Base-by-base conservation (phyloP, 2,797 vertebrate species). In the Ceyx erithaca region DNA sequence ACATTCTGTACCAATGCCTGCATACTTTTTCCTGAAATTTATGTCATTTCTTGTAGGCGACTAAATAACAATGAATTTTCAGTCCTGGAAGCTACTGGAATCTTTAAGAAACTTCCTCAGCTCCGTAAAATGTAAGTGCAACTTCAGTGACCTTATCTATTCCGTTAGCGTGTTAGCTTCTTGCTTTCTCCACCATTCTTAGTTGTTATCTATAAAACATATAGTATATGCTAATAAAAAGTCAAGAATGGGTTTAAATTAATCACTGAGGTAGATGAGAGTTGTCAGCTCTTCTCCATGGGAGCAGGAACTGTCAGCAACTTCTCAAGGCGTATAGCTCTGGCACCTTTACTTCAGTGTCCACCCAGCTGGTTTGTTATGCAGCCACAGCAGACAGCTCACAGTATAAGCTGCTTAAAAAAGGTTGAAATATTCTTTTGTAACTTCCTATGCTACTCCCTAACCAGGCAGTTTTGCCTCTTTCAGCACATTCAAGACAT, bases 1-100 rank as follows among this genome's bases (percentile, higher is more conserved):
- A 69, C 16, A 23, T 70, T 80, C 35, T 80, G 48, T 84, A 78
- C 35, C 25, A 40, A 12, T 85, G 28, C 41, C 58, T 43, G 59
- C 77, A n/a, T 61, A 41, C 52, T 48, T 76, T 62, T 87, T 62
- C 62, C 90, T 93, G 37, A 79, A 88, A 76, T 89, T 46, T 7
- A 67, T 93, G 37, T 79, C 6, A 73, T 95, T 90, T 93, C 75
- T 58, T 93, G 41, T 73, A 99, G 99, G 91, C 98, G 99, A 64
- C 98, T 99, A 85, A 99, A 99, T 98, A 99, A 99, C 98, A 99
- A 99, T 62, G 99, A 99, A 92, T 99, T 99, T 97, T 98, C 98
- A 46, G 99, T 99, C 67, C 97, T 99, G 69, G 99, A 99, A 98
- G 99, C 99, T 41, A 99, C 99, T 4, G 99, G 99, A 66, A 98